Percentiles rank a stretch among this genome's conserved stretches.
Conservation (phyloP, 1,140 invertebrate genomes). For the Chironomus tepperi region DNA sequence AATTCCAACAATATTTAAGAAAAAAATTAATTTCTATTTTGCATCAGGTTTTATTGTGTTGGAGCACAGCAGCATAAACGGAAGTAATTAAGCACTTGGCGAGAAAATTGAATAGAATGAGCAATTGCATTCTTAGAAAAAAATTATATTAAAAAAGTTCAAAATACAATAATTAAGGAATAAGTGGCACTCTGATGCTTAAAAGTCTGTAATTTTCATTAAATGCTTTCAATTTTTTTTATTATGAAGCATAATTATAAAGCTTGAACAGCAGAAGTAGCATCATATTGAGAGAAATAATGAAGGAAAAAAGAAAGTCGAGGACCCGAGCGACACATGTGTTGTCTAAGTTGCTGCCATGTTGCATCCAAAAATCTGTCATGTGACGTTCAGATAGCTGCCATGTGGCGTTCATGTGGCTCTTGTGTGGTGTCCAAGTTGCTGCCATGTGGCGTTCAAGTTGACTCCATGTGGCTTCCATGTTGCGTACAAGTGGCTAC, state of each 20-base stretch:
- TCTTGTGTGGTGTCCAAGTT: too few relatives aligned
- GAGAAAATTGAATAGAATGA: conserved; percentile 4
- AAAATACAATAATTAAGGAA: conserved; percentile 1
- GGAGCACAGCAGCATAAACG: background rate
- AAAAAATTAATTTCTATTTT: too few relatives aligned
- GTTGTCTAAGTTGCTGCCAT: too few relatives aligned
- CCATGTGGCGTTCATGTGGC: too few relatives aligned
- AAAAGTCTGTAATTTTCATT: conserved; percentile 14
- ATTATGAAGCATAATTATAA: conserved; percentile 14
- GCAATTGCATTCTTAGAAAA: background rate
- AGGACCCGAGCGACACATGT: too few relatives aligned
- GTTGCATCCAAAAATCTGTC: too few relatives aligned
- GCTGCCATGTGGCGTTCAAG: too few relatives aligned
- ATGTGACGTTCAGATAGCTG: too few relatives aligned
- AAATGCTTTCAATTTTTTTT: background rate
- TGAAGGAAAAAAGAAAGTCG: background rate
- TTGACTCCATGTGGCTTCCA: too few relatives aligned
- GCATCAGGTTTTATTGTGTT: too few relatives aligned
- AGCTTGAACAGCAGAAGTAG: background rate
- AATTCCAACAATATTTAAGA: too few relatives aligned
- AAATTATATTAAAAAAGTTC: conserved; percentile 15
- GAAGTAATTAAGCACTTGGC: conserved; percentile 7
- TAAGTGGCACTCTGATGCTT: conserved; percentile 11
- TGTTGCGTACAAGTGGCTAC: too few relatives aligned
- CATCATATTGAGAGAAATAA: background rate